Percentiles rank a stretch among this genome's conserved stretches.
Evolutionary conservation across 2,113 vertebrate genomes (phyloP).

Genomic region (Butorides virescens): DNA sequence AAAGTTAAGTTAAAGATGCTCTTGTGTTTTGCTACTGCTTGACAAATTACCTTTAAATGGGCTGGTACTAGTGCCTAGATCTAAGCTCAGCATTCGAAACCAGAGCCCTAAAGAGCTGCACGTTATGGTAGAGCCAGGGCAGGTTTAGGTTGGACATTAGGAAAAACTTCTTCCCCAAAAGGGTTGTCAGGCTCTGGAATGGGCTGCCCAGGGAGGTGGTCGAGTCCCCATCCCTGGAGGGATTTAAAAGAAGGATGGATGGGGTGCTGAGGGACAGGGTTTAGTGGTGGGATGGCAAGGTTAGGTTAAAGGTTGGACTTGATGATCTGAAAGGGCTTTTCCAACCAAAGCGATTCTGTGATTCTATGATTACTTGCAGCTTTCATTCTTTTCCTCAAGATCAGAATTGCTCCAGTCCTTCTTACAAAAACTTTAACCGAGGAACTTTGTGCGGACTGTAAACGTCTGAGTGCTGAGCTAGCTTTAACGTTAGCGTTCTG

Average conservation of each 20-base stretch:
- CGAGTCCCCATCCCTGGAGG: too few species aligned
- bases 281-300: too few species aligned
- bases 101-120: neutral
- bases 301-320: too few species aligned
- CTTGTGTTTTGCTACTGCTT: neutral
- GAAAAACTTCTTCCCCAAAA: too few species aligned
- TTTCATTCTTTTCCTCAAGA: neutral
- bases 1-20: neutral
- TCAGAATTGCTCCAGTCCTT: neutral
- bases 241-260: too few species aligned
- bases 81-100: neutral
- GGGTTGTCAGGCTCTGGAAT: too few species aligned
- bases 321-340: too few species aligned
- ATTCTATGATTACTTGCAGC: neutral
- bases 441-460: neutral
- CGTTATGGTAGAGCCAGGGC: accelerated
- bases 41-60: neutral
- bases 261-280: too few species aligned
- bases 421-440: neutral
- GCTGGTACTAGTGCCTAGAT: neutral
- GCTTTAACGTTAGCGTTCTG: neutral
- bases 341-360: too few species aligned
- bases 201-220: too few species aligned
- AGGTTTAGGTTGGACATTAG: too few species aligned
- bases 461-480: accelerated